Percentiles rank a stretch among this genome's conserved stretches.
Evolutionary conservation across 2,797 vertebrate species (phyloP).

Genomic region (Ispidina lecontei): DNA sequence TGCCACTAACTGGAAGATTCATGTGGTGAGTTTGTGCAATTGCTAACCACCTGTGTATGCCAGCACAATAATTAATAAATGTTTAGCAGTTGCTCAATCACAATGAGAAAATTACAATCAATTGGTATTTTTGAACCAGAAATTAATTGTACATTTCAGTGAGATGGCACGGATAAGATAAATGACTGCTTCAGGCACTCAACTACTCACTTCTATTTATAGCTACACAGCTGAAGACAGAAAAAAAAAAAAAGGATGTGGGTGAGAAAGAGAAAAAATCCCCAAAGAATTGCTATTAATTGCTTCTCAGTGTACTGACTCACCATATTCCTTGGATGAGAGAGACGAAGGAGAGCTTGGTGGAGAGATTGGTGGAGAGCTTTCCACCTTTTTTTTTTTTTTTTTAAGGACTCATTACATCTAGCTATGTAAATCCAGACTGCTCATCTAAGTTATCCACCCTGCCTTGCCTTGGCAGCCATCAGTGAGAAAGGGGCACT

Average conservation of each 20-base stretch:
- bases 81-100: neutral
- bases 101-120: conserved; percentile 11
- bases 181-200: conserved; percentile 12
- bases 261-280: neutral
- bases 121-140: conserved; percentile 3
- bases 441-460: neutral
- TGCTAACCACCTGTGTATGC: neutral
- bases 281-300: neutral
- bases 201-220: conserved; percentile 21
- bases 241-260: neutral
- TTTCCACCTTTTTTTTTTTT: neutral
- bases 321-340: neutral
- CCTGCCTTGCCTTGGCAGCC: neutral
- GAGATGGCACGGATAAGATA: conserved; percentile 8
- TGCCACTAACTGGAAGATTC: neutral
- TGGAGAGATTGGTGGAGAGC: no score
- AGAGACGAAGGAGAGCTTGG: no score
- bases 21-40: neutral
- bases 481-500: neutral
- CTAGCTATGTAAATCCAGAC: neutral
- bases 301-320: neutral
- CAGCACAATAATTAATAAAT: neutral
- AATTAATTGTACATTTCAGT: conserved; percentile 13
- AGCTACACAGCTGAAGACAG: neutral
- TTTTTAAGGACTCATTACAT: neutral